Evolutionary conservation across 2,797 vertebrate genomes (phyloP).

Genomic region (Limosa lapponica): DNA sequence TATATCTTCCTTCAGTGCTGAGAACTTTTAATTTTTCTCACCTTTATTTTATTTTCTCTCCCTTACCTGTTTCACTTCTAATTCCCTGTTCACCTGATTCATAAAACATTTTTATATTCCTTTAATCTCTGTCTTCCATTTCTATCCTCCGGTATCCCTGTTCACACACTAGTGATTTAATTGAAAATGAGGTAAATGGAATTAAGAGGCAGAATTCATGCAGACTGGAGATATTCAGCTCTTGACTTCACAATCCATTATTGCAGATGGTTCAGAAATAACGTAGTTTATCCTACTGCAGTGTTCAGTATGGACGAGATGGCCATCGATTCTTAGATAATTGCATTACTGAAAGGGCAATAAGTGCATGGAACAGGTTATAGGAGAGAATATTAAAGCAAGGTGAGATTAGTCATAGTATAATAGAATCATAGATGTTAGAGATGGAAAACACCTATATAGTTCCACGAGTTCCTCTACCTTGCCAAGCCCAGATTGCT

Average conservation of each 20-base stretch:
- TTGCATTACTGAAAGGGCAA: slow-evolving; percentile 12
- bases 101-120: neutral
- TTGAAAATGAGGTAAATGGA: slow-evolving; percentile 9
- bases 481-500: neutral
- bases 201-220: neutral
- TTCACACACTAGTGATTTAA: neutral
- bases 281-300: slow-evolving; percentile 8
- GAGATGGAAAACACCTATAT: neutral
- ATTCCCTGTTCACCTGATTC: neutral
- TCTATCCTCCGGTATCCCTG: neutral
- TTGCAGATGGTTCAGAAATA: slow-evolving; percentile 25
- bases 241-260: slow-evolving; percentile 2
- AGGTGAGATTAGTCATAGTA: slow-evolving; percentile 1
- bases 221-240: neutral
- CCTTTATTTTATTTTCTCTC: neutral
- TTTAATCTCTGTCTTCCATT: neutral
- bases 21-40: neutral
- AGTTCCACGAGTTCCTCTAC: neutral
- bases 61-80: neutral
- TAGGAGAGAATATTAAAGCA: neutral
- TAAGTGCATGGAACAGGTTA: neutral
- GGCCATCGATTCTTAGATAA: neutral
- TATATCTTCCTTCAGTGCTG: neutral
- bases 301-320: neutral
- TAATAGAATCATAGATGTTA: neutral